Evolutionary conservation across 2,113 vertebrate genomes (phyloP), one percentile per base, ranked within the genome.

Genomic region (Ceyx margarethae): DNA sequence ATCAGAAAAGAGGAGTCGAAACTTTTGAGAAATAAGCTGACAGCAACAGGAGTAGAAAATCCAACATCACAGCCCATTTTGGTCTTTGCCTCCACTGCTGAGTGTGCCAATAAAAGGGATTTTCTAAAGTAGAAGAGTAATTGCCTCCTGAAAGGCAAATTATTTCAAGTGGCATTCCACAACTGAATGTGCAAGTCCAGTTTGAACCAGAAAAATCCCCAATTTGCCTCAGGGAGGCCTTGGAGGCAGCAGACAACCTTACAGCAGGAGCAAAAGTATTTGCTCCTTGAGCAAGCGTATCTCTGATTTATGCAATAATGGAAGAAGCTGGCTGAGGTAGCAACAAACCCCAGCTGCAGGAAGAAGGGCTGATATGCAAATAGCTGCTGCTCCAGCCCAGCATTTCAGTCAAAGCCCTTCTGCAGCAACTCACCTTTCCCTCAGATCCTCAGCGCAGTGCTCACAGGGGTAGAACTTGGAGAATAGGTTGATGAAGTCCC

Each of bases 391-490:
- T 58, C 46, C 64, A 68, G 60, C 16, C 23, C 60, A 54, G 43
- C 62, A 62, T 7, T 89, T 64, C 54, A 64, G 37, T 21, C n/a
- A 31, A 48, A 9, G 12, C 54, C 23, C n/a, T 79, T 15, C 42
- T 26, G 35, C 54, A 72, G 12, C 19, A 15, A 33, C 97, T 93
- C 65, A 99, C 99, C 98, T 98, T 65, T 94, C 89, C 94, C 98
- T 98, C 88, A 99, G 97, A 82, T 99, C 99, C 92, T 98, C 98
- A 3, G 99, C 98, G 37, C 99, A 99, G 86, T 99, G 99, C 20
- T 99, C 98, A n/a, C 99, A 99, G 6, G 99, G 99, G 91, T 98
- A 99, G 94, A 99, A 99, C 93, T 98, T 99, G 60, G 99, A 99
- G 97, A 99, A 99, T 53, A 99, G 97, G 88, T 97, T 97, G 92